A percentile compares a stretch with the other conserved stretches of the same genome.
Evolutionary conservation across 2,113 vertebrate species (phyloP).

Genomic region (Zingel zingel): DNA sequence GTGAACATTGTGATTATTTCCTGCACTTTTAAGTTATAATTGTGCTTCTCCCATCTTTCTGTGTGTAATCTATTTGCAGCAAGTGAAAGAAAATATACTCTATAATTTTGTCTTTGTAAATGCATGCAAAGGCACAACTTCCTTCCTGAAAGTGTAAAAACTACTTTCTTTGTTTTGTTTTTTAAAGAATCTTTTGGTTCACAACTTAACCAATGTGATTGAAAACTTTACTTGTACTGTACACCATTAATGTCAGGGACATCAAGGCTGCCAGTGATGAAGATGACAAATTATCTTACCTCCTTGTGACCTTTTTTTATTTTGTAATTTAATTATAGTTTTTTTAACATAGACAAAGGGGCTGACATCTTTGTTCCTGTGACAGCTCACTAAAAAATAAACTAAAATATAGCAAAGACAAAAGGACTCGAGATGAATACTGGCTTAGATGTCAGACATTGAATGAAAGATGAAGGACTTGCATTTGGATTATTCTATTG

Average conservation of each 20-base stretch:
- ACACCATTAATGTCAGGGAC: not conserved
- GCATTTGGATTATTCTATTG: slow-evolving; percentile 47
- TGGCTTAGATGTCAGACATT: slow-evolving; percentile 28
- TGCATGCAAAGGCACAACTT: not conserved
- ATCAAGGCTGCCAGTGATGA: slow-evolving; percentile 8
- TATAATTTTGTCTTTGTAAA: not conserved
- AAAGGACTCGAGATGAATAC: slow-evolving; percentile 8
- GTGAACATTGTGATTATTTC: not conserved
- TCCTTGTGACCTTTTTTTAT: not conserved
- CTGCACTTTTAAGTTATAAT: not conserved
- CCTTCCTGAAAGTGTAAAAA: not conserved
- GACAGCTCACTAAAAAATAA: slow-evolving; percentile 24
- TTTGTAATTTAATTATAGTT: not conserved
- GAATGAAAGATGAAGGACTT: slow-evolving; percentile 36
- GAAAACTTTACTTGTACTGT: not conserved
- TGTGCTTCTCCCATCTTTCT: not conserved
- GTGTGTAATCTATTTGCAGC: not conserved
- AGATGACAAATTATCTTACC: not conserved
- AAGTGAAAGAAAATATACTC: not conserved
- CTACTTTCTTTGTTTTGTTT: not conserved
- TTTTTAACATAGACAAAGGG: not conserved
- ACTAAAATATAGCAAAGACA: not conserved
- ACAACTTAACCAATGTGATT: not conserved
- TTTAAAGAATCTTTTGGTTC: not conserved
- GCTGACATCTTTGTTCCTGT: slow-evolving; percentile 15